Evolutionary conservation across 2,113 vertebrate genomes (phyloP).

Genomic region (Ciconia boyciana): DNA sequence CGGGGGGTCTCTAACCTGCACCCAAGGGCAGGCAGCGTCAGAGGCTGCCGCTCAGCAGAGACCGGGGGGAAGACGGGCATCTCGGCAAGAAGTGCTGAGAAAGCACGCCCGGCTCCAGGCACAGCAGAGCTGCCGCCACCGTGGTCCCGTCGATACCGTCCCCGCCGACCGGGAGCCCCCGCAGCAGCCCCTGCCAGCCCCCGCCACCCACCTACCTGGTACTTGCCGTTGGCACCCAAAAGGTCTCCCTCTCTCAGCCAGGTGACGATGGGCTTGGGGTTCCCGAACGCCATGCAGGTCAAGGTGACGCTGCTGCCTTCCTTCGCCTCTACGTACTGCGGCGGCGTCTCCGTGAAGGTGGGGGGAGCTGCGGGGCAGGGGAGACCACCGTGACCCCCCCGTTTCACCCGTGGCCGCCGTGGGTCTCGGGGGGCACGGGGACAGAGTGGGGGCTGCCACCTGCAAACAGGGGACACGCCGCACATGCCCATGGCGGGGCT

Average conservation of each 20-base stretch:
- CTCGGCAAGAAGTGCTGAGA: not conserved
- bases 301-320: constrained; percentile 91
- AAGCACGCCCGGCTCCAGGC: not conserved
- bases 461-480: not conserved
- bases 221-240: constrained; percentile 85
- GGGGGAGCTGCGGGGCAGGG: constrained; percentile 85
- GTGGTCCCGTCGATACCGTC: rapidly evolving
- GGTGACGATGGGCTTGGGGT: constrained; percentile 95
- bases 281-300: constrained; percentile 94
- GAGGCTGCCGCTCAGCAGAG: not conserved
- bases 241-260: constrained; percentile 93
- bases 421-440: not conserved
- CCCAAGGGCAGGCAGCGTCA: not conserved
- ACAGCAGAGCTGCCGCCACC: rapidly evolving
- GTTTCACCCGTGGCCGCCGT: rapidly evolving
- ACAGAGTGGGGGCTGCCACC: not conserved
- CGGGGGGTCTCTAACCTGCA: not conserved
- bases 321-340: constrained; percentile 96
- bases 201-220: constrained; percentile 79
- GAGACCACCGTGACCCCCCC: not conserved
- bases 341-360: constrained; percentile 93
- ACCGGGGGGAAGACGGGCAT: not conserved
- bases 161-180: not conserved
- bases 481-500: rapidly evolving
- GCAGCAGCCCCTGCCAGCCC: not conserved